Conservation (phyloP, 2,888 invertebrate genomes). For the Selenia dentaria region DNA sequence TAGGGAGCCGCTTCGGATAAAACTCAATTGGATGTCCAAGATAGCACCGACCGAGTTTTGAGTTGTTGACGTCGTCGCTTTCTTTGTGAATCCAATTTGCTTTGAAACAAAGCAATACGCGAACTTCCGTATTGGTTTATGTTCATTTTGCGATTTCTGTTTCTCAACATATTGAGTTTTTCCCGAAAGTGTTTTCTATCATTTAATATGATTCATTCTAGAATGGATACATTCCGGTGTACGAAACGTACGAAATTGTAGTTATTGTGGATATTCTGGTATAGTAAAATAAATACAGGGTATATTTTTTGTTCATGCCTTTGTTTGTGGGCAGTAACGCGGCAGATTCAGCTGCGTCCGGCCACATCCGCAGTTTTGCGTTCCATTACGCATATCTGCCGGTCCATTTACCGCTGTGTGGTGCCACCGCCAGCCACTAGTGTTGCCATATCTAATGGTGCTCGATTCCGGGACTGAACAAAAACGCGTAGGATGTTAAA, state of each 20-base stretch:
- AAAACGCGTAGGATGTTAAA: too few species aligned
- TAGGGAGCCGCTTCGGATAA: conserved; percentile 47
- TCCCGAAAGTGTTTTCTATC: conserved; percentile 3
- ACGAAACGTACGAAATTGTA: conserved; percentile 15
- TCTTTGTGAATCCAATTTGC: conserved; percentile 40
- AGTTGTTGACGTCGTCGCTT: conserved; percentile 43
- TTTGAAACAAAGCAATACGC: conserved; percentile 36
- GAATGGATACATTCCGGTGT: conserved; percentile 12
- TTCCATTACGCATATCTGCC: conserved; percentile 57
- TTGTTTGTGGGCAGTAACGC: conserved; percentile 30
- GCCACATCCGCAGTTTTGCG: conserved; percentile 54
- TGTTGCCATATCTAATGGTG: conserved; percentile 18
- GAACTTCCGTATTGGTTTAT: conserved; percentile 32
- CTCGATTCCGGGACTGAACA: conserved; percentile 7
- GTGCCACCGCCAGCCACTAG: conserved; percentile 16
- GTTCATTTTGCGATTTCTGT: conserved; percentile 25
- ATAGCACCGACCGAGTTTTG: conserved; percentile 53
- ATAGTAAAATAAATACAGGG: conserved; percentile 20
- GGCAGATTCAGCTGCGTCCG: conserved; percentile 35
- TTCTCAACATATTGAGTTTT: conserved; percentile 13
- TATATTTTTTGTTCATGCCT: conserved; percentile 27
- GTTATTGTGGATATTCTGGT: conserved; percentile 20
- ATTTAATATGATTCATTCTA: conserved; percentile 13
- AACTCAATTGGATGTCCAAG: conserved; percentile 67
- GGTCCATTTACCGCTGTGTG: conserved; percentile 42